A percentile compares a stretch with the other conserved stretches of the same genome.
phyloP scores from a whole-genome alignment of 2,797 vertebrate species.

The Coilia nasus region DNA sequence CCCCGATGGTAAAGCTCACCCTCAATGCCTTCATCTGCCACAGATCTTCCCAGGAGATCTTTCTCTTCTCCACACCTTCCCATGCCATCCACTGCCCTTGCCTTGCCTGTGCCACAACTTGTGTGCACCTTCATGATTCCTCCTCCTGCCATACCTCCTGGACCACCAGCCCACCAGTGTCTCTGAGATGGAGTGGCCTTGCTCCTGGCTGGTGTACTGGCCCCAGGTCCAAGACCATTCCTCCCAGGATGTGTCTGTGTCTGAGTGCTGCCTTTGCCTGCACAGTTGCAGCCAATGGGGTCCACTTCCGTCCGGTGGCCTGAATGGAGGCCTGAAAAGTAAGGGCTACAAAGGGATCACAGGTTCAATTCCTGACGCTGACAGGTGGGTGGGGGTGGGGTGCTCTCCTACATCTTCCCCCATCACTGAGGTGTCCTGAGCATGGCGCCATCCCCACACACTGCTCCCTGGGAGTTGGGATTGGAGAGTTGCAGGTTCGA shows the following conservation, averaged over 20 bases:
- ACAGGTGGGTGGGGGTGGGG: too few species aligned
- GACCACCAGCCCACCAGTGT: slow-evolving; percentile 14
- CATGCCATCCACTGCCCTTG: slow-evolving; percentile 35
- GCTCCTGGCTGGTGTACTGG: neutral
- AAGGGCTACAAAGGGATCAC: neutral
- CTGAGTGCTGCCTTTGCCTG: slow-evolving; percentile 30
- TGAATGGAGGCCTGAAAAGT: neutral
- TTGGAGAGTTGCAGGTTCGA: too few species aligned
- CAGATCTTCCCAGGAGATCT: slow-evolving; percentile 23
- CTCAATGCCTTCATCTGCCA: slow-evolving; percentile 36
- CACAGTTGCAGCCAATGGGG: neutral
- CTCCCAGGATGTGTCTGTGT: slow-evolving; percentile 25
- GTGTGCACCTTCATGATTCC: neutral
- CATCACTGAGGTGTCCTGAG: too few species aligned
- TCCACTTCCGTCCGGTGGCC: slow-evolving; percentile 16
- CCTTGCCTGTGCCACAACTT: slow-evolving; percentile 15
- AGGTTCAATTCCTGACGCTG: too few species aligned
- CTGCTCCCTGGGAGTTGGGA: too few species aligned
- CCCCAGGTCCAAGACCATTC: slow-evolving; percentile 12
- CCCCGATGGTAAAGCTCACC: neutral
- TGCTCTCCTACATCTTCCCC: too few species aligned
- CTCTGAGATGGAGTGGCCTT: slow-evolving; percentile 22
- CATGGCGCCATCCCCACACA: too few species aligned
- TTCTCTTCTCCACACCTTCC: slow-evolving; percentile 31
- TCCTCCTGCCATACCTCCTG: slow-evolving; percentile 16